phyloP scores from a whole-genome alignment of 2,888 invertebrate genomes.

The Lasioglossum calceatum region DNA sequence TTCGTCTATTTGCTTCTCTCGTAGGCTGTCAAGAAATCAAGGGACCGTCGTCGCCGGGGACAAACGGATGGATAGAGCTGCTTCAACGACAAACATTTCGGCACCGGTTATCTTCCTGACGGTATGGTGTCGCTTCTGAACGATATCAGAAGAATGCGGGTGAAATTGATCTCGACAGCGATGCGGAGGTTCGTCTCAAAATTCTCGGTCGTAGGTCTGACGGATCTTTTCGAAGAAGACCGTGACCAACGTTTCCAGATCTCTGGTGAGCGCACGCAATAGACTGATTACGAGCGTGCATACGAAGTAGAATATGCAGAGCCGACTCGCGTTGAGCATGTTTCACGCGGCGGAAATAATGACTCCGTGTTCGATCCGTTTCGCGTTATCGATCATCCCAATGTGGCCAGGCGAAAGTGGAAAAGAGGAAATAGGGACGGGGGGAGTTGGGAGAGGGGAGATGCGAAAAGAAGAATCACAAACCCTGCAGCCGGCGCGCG shows the following conservation, averaged over 20 bases:
- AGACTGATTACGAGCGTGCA: conserved; percentile 48
- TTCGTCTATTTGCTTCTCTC: conserved; percentile 60
- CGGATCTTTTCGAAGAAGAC: conserved; percentile 28
- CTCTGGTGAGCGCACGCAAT: conserved; percentile 30
- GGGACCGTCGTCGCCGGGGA: background rate
- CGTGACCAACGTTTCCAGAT: conserved; percentile 27
- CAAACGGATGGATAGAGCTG: background rate
- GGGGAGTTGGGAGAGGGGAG: background rate
- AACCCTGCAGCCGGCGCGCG: background rate
- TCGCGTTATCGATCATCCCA: background rate
- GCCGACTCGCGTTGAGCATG: conserved; percentile 47
- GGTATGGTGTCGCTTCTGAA: background rate
- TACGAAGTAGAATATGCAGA: conserved; percentile 56
- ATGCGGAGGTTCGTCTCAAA: background rate
- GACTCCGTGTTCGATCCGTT: background rate
- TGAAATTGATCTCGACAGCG: background rate
- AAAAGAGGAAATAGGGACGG: background rate
- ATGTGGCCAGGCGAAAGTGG: background rate
- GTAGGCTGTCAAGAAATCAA: background rate
- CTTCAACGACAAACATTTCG: background rate
- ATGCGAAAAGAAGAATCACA: conserved; percentile 10
- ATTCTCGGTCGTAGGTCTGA: conserved; percentile 24
- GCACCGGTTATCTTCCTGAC: background rate
- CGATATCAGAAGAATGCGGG: background rate
- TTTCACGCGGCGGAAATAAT: background rate